Conservation (phyloP, 1,140 invertebrate genomes). For the Euura lappo region DNA sequence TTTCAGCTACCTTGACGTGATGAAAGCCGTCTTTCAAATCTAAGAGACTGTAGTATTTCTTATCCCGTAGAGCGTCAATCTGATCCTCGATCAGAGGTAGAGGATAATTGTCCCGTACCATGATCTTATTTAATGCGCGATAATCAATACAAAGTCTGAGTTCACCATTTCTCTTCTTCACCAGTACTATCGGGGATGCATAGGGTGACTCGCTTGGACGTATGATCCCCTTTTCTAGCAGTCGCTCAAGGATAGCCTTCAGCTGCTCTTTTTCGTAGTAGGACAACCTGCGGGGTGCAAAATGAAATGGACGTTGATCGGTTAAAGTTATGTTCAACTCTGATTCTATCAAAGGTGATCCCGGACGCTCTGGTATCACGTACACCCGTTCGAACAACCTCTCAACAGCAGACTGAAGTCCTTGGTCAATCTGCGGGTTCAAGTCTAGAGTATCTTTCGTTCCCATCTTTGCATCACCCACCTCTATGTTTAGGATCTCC, state of each 20-base stretch:
- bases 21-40: conserved; percentile 19
- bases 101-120: conserved; percentile 22
- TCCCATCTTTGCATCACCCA: conserved; percentile 19
- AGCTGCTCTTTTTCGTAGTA: conserved; percentile 21
- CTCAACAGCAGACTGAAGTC: conserved; percentile 12
- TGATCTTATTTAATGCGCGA: conserved; percentile 29
- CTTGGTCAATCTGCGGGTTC: conserved; percentile 20
- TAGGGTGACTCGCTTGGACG: conserved; percentile 30
- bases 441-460: conserved; percentile 18
- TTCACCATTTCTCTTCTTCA: conserved; percentile 34
- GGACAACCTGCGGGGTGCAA: conserved; percentile 21
- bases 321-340: conserved; percentile 18
- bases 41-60: conserved; percentile 15
- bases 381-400: conserved; percentile 2
- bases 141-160: conserved; percentile 34
- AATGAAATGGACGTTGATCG: conserved; percentile 21
- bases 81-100: conserved; percentile 22
- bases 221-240: conserved; percentile 29
- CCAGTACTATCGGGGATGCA: conserved; percentile 31
- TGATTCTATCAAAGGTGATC: neutral
- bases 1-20: conserved; percentile 9
- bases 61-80: conserved; percentile 16
- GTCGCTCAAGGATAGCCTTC: conserved; percentile 29
- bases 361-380: too few species aligned
- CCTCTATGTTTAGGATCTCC: neutral